Conservation (phyloP, 2,113 vertebrate species). For the Mustela nigripes region DNA sequence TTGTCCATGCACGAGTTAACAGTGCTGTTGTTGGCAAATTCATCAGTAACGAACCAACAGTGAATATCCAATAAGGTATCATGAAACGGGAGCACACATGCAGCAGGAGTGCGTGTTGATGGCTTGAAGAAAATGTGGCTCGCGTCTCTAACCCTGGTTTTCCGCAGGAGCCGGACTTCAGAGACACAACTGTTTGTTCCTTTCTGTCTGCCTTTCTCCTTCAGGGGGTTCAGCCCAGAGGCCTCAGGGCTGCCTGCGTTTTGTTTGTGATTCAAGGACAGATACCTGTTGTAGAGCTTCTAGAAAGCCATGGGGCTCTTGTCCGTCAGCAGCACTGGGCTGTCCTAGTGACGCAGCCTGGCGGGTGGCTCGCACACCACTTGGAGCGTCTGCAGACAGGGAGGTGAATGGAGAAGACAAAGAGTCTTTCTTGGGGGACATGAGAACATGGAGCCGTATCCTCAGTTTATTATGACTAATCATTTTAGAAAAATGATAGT, state of each 20-base stretch:
- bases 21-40: neutral
- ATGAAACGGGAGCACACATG: neutral
- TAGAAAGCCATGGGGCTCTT: neutral
- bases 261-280: neutral
- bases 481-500: neutral
- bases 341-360: neutral
- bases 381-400: neutral
- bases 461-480: neutral
- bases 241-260: neutral
- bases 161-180: neutral
- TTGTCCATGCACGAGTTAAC: neutral
- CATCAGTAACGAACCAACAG: neutral
- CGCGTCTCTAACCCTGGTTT: neutral
- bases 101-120: neutral
- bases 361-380: accelerated
- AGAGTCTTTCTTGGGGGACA: neutral
- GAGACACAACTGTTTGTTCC: neutral
- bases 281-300: neutral
- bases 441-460: neutral
- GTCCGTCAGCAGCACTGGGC: neutral
- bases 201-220: neutral
- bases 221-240: neutral
- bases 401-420: neutral
- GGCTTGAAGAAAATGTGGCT: neutral
- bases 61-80: neutral